Conservation (phyloP, 1,140 invertebrate genomes). For the Physella acuta region DNA sequence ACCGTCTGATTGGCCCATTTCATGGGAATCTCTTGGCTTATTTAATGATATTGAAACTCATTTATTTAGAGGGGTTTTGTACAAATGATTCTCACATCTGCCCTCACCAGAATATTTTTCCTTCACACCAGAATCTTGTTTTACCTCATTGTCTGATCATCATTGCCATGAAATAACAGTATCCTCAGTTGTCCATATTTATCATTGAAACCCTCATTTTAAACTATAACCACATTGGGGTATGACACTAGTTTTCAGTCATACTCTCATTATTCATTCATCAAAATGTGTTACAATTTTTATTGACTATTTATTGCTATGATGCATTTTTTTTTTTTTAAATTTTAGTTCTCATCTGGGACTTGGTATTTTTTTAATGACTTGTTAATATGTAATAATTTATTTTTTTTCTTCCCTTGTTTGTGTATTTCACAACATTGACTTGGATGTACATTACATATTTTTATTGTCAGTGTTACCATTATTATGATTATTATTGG, state of each 20-base stretch:
- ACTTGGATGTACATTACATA: slow-evolving; percentile 17
- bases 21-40: too few species aligned
- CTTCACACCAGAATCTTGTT: too few species aligned
- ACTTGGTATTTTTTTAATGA: slow-evolving; percentile 11
- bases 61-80: too few species aligned
- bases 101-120: too few species aligned
- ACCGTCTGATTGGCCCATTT: too few species aligned
- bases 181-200: too few species aligned
- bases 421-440: neutral
- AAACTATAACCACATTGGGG: too few species aligned
- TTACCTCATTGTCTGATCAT: too few species aligned
- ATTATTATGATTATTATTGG: slow-evolving; percentile 11
- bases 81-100: too few species aligned
- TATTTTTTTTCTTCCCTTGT: slow-evolving; percentile 9
- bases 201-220: too few species aligned
- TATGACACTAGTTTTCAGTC: neutral
- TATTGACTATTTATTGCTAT: neutral
- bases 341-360: neutral
- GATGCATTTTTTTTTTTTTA: neutral
- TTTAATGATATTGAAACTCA: too few species aligned
- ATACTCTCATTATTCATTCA: neutral
- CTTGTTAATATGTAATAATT: slow-evolving; percentile 6
- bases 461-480: slow-evolving; percentile 17
- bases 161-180: too few species aligned
- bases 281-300: neutral